Base-by-base conservation (phyloP, 1,140 invertebrate genomes). In the Papilio machaon region DNA sequence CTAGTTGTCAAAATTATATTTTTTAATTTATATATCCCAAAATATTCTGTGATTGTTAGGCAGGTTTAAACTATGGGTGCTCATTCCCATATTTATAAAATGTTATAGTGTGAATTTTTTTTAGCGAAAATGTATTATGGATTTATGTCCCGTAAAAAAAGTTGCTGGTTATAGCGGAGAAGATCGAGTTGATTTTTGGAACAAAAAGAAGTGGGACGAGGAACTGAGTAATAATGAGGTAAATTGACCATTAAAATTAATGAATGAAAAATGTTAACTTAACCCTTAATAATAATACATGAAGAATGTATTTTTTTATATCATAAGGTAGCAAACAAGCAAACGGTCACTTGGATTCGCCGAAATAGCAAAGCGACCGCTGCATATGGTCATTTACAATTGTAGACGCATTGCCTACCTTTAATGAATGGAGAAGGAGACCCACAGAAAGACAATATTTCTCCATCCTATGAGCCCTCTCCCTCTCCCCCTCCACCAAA, bases 111-210 rank as follows among this genome's bases (percentile, higher is more conserved):
- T 73, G 17, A 9, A n/a, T 82, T 38, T 86, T 46, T 93, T 92
- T 73, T 82, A 94, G 93, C 89, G 86, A 87, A 88, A 88, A 82
- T 79, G 87, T 3, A 93, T 94, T 43, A 30, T 85, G 52, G 49
- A 79, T 0, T 15, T 85, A 19, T 91, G 91, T 70, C 87, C 91
- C 1, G 94, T 94, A 58, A 90, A 95, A 2, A 92, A 89, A 60
- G 93, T 96, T 1, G 95, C 93, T 0, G 92, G 93, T 13, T 96
- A 95, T 84, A 95, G 95, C 73, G 95, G 96, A 15, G 96, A 96
- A 77, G 94, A 95, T 86, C 94, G 95, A 74, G 95, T 97, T 0
- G 98, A 98, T 90, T 95, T 93, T 80, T 98, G 97, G 97, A 89
- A 91, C 0, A 90, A 95, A 73, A 85, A 91, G 0, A 92, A 96